A percentile compares a stretch with the other conserved stretches of the same genome.
Evolutionary conservation across 2,888 invertebrate species (phyloP).

Genomic region (Byasa hedistus): DNA sequence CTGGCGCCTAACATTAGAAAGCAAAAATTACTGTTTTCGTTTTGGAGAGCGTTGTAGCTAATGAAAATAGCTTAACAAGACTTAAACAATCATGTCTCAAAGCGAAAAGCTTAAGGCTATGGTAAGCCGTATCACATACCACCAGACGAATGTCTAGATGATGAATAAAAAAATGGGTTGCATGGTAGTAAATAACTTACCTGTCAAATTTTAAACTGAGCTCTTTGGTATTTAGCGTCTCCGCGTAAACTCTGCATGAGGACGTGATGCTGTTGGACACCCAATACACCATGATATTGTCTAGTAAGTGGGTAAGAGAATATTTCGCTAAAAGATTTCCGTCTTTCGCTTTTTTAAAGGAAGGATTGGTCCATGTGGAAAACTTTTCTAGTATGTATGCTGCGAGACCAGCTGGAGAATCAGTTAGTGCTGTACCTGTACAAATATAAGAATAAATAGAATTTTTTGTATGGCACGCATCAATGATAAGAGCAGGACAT

Average conservation of each 20-base stretch:
- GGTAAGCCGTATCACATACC: too few relatives aligned
- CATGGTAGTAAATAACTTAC: conserved; percentile 45
- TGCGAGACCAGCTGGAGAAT: conserved; percentile 92
- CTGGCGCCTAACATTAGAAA: too few relatives aligned
- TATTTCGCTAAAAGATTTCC: conserved; percentile 81
- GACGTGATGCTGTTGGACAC: conserved; percentile 69
- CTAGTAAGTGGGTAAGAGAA: conserved; percentile 65
- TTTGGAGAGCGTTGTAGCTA: too few relatives aligned
- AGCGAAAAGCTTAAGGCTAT: too few relatives aligned
- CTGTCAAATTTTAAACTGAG: conserved; percentile 45
- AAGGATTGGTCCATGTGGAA: conserved; percentile 83
- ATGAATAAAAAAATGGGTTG: too few relatives aligned
- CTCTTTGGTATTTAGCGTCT: conserved; percentile 62
- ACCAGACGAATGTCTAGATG: too few relatives aligned
- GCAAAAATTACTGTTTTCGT: too few relatives aligned
- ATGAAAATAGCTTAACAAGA: too few relatives aligned
- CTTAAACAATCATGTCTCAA: too few relatives aligned
- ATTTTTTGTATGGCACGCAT: too few relatives aligned
- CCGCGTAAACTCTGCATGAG: conserved; percentile 81
- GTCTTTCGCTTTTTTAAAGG: conserved; percentile 74
- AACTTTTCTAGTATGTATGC: conserved; percentile 96
- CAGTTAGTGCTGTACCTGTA: conserved; percentile 83
- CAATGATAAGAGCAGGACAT: too few relatives aligned
- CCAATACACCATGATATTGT: conserved; percentile 81
- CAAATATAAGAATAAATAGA: too few relatives aligned